Percentiles rank a stretch among this genome's conserved stretches.
Conservation (phyloP, 2,797 vertebrate genomes). For the Paguma larvata region DNA sequence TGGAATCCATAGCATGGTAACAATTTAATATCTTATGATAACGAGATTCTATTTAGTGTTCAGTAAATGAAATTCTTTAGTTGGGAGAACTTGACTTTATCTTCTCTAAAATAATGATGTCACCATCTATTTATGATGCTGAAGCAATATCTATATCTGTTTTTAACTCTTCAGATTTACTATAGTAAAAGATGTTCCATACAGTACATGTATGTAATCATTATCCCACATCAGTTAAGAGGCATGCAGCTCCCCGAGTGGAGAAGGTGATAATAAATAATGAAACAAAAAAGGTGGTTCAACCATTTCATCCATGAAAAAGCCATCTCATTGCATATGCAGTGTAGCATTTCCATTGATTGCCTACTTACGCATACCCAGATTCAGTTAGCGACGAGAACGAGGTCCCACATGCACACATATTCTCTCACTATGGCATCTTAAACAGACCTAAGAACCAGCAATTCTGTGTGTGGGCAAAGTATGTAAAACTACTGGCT, state of each 20-base stretch:
- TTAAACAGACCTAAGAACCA: background rate
- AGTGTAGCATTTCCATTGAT: background rate
- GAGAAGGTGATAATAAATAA: background rate
- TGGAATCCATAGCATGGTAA: background rate
- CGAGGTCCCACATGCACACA: background rate
- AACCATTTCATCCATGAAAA: background rate
- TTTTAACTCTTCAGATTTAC: background rate
- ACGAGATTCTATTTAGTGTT: constrained; percentile 17
- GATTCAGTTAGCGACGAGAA: background rate
- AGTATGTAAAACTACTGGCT: background rate
- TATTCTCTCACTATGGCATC: background rate
- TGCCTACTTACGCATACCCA: background rate
- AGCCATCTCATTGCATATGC: background rate
- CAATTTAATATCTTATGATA: background rate
- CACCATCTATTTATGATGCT: background rate
- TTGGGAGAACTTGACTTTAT: background rate
- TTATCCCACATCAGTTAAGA: background rate
- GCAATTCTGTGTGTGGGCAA: background rate
- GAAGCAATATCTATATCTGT: background rate
- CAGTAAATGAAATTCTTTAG: background rate
- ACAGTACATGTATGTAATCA: background rate
- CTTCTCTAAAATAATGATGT: background rate
- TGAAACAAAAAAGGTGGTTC: background rate
- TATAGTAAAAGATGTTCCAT: background rate
- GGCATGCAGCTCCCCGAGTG: background rate